Evolutionary conservation across 2,888 invertebrate genomes (phyloP), one percentile per base, ranked within the genome.

Genomic region (Rhogogaster chlorosoma): DNA sequence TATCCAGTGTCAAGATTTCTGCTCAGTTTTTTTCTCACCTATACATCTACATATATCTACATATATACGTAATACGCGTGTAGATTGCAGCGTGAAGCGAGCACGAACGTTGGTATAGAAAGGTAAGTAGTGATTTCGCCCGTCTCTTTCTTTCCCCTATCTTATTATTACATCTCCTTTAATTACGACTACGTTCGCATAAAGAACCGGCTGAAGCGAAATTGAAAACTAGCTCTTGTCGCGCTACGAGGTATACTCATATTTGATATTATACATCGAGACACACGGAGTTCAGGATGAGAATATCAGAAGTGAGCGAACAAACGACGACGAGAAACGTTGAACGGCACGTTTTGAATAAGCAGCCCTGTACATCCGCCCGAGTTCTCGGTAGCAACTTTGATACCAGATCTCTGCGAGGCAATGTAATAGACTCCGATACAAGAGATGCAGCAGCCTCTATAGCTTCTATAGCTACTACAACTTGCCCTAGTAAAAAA

Each of bases 211-310:
- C 86, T 84, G 15, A 38, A 86, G 89, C 87, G 90, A 89, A 90
- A 90, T 90, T 89, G 86, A 88, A 90, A 88, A 89, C 90, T 87
- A 88, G 87, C 87, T 32, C 32, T 29, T 32, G 18, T n/a, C 38
- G 70, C 38, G 32, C 15, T 29, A n/a, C 22, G 18, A 67, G 67
- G n/a, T 36, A n/a, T 18, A 36, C 12, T 2, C 6, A 26, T 26
- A 61, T 12, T 5, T 53, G 18, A 1, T 4, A 9, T 2, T n/a
- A 18, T 18, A 53, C 53, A 61, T 26, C 2, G 3, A 61, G 26
- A 61, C 12, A 53, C 26, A 61, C 61, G 10, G 26, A 22, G 61
- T 38, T 36, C 1, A 53, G 53, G 53, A 53, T 53, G 53, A n/a
- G 22, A 71, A 32, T 38, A 45, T 45, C 45, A 15, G 10, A 36